These are phyloP conservation scores for Hemicordylus capensis DNA, from an alignment of 2,113 vertebrate species.

Conservation along the genomic window DNA sequence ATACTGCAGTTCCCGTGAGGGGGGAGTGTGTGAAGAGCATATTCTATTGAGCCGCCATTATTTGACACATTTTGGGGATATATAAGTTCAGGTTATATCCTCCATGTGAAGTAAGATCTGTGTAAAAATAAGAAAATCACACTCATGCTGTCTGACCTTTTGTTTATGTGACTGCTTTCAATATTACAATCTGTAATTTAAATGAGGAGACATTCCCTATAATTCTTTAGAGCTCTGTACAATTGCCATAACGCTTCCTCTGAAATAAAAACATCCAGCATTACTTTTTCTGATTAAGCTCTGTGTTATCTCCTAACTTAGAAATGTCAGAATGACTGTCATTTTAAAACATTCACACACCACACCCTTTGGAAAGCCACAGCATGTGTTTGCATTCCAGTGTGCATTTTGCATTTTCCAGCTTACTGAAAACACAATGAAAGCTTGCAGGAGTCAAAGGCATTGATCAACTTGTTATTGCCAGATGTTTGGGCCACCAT, in stretches of 20 bases:
- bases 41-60: too few species aligned
- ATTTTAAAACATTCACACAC: neutral
- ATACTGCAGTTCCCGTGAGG: slow-evolving; percentile 27
- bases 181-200: neutral
- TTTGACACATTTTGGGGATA: too few species aligned
- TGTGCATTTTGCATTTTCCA: neutral
- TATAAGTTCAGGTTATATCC: neutral
- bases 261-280: neutral
- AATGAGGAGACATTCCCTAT: neutral
- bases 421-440: neutral
- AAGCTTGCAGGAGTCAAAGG: neutral
- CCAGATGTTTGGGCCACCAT: neutral
- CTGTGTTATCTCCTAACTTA: neutral
- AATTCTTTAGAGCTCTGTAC: neutral
- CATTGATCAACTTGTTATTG: neutral
- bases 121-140: too few species aligned
- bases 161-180: neutral
- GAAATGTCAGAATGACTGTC: neutral
- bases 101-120: neutral
- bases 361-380: neutral
- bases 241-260: neutral
- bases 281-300: neutral
- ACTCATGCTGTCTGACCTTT: neutral
- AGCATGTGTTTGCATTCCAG: neutral
- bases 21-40: neutral